These are phyloP conservation scores for Pseudomyrmex gracilis DNA, from an alignment of 1,140 invertebrate genomes.

Conservation along the genomic window DNA sequence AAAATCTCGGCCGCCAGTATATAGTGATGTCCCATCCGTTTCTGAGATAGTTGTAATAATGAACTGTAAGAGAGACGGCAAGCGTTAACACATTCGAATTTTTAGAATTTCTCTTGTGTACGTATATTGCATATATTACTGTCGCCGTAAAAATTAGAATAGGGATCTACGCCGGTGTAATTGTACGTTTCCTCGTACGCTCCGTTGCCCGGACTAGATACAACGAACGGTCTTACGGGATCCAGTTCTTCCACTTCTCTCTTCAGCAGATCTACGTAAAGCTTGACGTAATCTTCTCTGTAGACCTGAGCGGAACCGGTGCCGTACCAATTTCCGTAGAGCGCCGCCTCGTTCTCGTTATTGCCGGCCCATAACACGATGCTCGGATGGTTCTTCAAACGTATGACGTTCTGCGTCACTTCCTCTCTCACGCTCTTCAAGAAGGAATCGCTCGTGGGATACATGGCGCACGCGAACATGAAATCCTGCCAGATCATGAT, in stretches of 20 bases:
- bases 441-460: constrained; percentile 92
- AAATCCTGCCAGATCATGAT: constrained; percentile 97
- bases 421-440: constrained; percentile 91
- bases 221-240: constrained; percentile 89
- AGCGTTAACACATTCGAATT: background rate
- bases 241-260: constrained; percentile 89
- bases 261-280: constrained; percentile 94
- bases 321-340: constrained; percentile 94
- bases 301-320: constrained; percentile 88
- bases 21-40: constrained; percentile 93
- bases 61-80: constrained; percentile 87
- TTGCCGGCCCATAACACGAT: constrained; percentile 97
- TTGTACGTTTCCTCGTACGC: constrained; percentile 90
- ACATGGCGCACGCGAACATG: constrained; percentile 99
- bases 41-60: constrained; percentile 95
- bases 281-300: constrained; percentile 92
- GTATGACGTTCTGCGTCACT: constrained; percentile 92
- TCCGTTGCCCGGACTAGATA: constrained; percentile 98
- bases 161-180: constrained; percentile 92
- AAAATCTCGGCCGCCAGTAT: constrained; percentile 94
- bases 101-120: no score
- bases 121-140: constrained; percentile 85
- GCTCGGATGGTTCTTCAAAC: constrained; percentile 95
- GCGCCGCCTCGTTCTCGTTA: constrained; percentile 98
- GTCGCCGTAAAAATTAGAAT: constrained; percentile 94